A percentile compares a stretch with the other conserved stretches of the same genome.
phyloP scores from a whole-genome alignment of 1,140 invertebrate species.

The Cylas formicarius region DNA sequence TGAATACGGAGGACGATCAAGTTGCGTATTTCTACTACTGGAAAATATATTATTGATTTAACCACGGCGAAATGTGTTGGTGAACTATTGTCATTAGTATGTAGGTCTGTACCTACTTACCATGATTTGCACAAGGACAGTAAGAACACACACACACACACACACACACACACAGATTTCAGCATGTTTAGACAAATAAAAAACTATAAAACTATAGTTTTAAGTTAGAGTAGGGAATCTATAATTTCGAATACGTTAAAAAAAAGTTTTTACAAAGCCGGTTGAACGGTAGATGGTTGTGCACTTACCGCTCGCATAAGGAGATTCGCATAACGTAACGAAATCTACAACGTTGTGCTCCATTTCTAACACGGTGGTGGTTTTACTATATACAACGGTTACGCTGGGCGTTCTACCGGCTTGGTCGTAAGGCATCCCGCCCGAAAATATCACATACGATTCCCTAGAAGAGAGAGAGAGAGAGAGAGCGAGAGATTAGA shows the following conservation, averaged over 20 bases:
- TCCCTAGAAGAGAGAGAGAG: constrained; percentile 52
- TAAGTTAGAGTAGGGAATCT: background rate
- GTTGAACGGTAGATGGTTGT: background rate
- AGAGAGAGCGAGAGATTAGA: background rate
- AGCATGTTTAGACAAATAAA: no score
- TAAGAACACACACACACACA: no score
- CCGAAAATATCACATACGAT: constrained; percentile 89
- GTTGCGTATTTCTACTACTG: no score
- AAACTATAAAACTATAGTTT: background rate
- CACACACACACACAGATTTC: no score
- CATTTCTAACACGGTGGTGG: constrained; percentile 97
- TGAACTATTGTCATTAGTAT: no score
- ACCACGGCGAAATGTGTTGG: no score
- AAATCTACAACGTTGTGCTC: constrained; percentile 98
- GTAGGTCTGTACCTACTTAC: no score
- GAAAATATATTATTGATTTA: no score
- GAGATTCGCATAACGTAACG: constrained; percentile 88
- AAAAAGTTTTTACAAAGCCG: background rate
- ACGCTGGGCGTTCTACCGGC: constrained; percentile 87
- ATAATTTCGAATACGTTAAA: background rate
- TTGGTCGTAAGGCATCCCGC: constrained; percentile 85
- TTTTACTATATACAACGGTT: constrained; percentile 90
- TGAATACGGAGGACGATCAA: no score
- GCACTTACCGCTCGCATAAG: constrained; percentile 77
- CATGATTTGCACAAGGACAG: no score